A percentile compares a stretch with the other conserved stretches of the same genome.
Evolutionary conservation across 2,797 vertebrate species (phyloP).

Genomic region (Arrhamphus sclerolepis): DNA sequence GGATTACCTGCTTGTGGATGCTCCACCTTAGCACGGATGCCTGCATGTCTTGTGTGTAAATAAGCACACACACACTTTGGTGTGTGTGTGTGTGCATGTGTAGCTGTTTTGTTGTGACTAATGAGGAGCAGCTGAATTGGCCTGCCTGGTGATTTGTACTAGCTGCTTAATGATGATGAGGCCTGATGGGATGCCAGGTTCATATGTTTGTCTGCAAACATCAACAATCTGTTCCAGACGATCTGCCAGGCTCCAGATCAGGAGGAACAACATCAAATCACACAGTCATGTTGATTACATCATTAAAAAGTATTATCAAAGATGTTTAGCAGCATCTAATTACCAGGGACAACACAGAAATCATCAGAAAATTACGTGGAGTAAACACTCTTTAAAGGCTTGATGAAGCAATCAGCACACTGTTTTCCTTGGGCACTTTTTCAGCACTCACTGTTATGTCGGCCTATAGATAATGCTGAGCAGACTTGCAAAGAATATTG

Average conservation of each 20-base stretch:
- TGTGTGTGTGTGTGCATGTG: constrained; percentile 39
- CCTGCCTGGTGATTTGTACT: constrained; percentile 83
- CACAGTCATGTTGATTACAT: constrained; percentile 79
- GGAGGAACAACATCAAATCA: constrained; percentile 71
- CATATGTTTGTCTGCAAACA: constrained; percentile 83
- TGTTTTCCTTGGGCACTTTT: constrained; percentile 28
- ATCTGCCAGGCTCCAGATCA: constrained; percentile 79
- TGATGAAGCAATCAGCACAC: constrained; percentile 52
- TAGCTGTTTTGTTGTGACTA: constrained; percentile 78
- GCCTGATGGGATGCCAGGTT: constrained; percentile 84
- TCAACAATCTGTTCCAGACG: constrained; percentile 84
- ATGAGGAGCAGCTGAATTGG: constrained; percentile 84
- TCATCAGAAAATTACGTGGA: constrained; percentile 56
- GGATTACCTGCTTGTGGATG: constrained; percentile 47
- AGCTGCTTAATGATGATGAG: constrained; percentile 86
- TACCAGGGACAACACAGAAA: constrained; percentile 64
- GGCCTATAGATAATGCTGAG: constrained; percentile 25
- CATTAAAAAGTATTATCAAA: constrained; percentile 78
- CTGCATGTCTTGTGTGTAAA: background rate
- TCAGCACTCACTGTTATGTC: constrained; percentile 40
- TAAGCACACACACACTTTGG: background rate
- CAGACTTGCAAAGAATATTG: constrained; percentile 45
- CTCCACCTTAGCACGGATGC: constrained; percentile 19
- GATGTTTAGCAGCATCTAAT: constrained; percentile 72
- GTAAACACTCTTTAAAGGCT: constrained; percentile 58